Conservation (phyloP, 2,113 vertebrate genomes). For the Callaeas wilsoni region DNA sequence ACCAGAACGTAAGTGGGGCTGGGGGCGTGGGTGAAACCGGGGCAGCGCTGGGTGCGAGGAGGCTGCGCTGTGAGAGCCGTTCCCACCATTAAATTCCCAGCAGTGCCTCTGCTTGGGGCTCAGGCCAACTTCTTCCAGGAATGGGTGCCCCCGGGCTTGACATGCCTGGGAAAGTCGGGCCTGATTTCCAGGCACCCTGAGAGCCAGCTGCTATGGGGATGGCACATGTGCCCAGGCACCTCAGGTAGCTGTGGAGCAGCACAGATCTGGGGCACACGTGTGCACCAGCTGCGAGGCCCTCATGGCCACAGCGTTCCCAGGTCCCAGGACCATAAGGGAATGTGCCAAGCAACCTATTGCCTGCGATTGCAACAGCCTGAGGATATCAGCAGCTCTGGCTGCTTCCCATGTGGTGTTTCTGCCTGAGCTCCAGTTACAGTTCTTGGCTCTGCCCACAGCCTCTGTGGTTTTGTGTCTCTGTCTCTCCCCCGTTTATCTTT, state of each 20-base stretch:
- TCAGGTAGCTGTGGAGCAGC: not conserved
- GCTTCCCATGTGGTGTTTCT: not conserved
- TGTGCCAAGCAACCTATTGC: not conserved
- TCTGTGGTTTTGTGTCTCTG: not conserved
- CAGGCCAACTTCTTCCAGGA: not conserved
- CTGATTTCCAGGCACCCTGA: not conserved
- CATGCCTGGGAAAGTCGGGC: fast-evolving
- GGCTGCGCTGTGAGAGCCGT: fast-evolving
- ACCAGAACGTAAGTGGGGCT: slow-evolving; percentile 76
- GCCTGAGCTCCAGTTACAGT: not conserved
- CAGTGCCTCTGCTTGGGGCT: not conserved
- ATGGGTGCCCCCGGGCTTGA: not conserved
- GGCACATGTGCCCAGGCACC: not conserved
- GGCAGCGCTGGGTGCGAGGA: fast-evolving
- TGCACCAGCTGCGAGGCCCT: not conserved
- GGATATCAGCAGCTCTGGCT: not conserved
- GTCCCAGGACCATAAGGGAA: not conserved
- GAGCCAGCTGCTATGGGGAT: not conserved
- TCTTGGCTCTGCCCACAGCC: not conserved
- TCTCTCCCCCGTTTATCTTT: not conserved
- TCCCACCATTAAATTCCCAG: not conserved
- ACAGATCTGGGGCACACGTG: fast-evolving
- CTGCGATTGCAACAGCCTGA: not conserved
- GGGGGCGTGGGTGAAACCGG: fast-evolving
- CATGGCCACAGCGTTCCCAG: not conserved